A percentile compares a stretch with the other conserved stretches of the same genome.
These are phyloP conservation scores for Rana temporaria DNA, from an alignment of 2,113 vertebrate species.

Conservation along the genomic window DNA sequence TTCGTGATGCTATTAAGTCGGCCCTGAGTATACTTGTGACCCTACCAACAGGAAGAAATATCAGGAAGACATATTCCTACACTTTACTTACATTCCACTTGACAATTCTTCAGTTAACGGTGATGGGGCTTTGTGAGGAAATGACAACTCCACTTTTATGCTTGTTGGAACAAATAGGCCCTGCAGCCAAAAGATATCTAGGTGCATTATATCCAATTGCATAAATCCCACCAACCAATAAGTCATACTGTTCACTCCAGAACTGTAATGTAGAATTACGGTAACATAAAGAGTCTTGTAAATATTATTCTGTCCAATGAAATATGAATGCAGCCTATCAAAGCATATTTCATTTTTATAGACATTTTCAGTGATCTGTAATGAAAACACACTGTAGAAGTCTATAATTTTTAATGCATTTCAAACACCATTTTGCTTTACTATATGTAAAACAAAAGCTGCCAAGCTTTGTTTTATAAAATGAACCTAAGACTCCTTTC, in stretches of 20 bases:
- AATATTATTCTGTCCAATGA: background rate
- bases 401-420: background rate
- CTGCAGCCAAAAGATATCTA: background rate
- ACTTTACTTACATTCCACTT: background rate
- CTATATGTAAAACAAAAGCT: too few relatives aligned
- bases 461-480: too few relatives aligned
- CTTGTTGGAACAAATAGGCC: background rate
- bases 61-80: too few relatives aligned
- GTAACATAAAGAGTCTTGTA: background rate
- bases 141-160: slow-evolving; percentile 4
- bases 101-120: background rate
- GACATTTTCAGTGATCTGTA: background rate
- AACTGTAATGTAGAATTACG: background rate
- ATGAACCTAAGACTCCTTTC: too few relatives aligned
- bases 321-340: background rate
- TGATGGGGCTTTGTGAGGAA: too few relatives aligned
- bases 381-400: background rate
- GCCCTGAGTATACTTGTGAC: too few relatives aligned
- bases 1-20: too few relatives aligned
- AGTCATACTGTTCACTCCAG: background rate
- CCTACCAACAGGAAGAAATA: too few relatives aligned
- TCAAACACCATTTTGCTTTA: background rate
- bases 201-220: background rate
- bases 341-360: background rate
- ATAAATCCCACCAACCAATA: background rate